Conservation (phyloP, 2,888 invertebrate genomes). For the Cantharis lateralis region DNA sequence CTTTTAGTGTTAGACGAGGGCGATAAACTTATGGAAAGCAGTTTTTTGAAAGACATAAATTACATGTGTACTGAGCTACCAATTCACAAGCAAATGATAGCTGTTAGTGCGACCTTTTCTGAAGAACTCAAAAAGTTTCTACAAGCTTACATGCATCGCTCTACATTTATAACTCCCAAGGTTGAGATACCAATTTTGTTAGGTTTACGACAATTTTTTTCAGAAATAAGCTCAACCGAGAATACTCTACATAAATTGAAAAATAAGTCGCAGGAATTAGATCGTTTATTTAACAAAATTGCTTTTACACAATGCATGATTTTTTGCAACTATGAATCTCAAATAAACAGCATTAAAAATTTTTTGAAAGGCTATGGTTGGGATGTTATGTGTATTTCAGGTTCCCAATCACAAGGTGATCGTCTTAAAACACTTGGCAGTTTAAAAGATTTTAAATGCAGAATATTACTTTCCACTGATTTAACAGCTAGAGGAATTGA, state of each 20-base stretch:
- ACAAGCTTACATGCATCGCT: conserved; percentile 75
- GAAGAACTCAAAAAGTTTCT: conserved; percentile 73
- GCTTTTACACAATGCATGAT: conserved; percentile 89
- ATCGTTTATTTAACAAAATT: conserved; percentile 70
- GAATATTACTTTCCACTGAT: conserved; percentile 90
- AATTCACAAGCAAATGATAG: conserved; percentile 82
- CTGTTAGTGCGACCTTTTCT: conserved; percentile 92
- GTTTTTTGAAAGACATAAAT: conserved; percentile 76
- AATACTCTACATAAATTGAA: conserved; percentile 70
- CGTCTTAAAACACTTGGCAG: conserved; percentile 76
- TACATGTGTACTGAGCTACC: conserved; percentile 77
- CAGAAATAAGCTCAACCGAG: conserved; percentile 63
- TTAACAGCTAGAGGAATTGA: conserved; percentile 93
- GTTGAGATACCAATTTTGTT: conserved; percentile 70
- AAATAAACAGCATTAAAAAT: conserved; percentile 79
- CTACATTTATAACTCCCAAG: conserved; percentile 76
- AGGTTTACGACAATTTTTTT: conserved; percentile 81
- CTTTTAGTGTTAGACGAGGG: conserved; percentile 95
- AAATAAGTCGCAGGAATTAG: conserved; percentile 67
- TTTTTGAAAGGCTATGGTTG: conserved; percentile 74
- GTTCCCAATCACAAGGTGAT: conserved; percentile 77
- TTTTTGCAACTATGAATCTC: conserved; percentile 86
- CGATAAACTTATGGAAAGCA: conserved; percentile 86
- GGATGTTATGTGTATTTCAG: conserved; percentile 77
- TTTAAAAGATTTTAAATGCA: conserved; percentile 79